phyloP scores from a whole-genome alignment of 2,888 invertebrate species.

The Epiblema foenella region DNA sequence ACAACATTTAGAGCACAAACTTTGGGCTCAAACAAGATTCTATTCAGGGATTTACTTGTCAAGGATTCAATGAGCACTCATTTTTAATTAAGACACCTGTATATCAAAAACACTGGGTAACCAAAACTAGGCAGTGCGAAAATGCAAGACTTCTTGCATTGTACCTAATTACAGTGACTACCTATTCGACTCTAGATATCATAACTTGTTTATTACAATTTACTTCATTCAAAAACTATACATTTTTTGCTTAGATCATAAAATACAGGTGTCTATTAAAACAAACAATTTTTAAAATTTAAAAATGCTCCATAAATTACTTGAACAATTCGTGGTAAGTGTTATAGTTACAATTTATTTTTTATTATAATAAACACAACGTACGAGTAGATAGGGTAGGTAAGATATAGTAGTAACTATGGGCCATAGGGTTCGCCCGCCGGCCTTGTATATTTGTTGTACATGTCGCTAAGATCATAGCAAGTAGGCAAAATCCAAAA shows the following conservation, averaged over 20 bases:
- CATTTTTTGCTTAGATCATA: background rate
- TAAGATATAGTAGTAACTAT: conserved; percentile 53
- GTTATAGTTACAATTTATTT: conserved; percentile 41
- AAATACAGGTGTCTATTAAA: conserved; percentile 1
- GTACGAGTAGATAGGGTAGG: conserved; percentile 53
- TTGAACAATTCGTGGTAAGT: conserved; percentile 36
- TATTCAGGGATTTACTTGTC: conserved; percentile 66
- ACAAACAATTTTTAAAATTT: background rate
- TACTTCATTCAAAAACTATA: background rate
- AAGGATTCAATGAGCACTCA: conserved; percentile 28
- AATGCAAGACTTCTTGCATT: background rate
- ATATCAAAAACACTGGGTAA: background rate
- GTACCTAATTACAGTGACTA: background rate
- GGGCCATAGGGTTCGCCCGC: conserved; percentile 30
- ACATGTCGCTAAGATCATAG: conserved; percentile 56
- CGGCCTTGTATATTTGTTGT: conserved; percentile 66
- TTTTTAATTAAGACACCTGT: conserved; percentile 12
- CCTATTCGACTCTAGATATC: background rate
- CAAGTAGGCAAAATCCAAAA: conserved; percentile 42
- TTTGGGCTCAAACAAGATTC: conserved; percentile 74
- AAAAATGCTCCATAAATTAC: conserved; percentile 18
- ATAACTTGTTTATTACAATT: background rate
- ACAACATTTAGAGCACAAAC: conserved; percentile 75
- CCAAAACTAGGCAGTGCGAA: background rate
- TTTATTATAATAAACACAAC: conserved; percentile 43